Percentiles rank a stretch among this genome's conserved stretches.
Evolutionary conservation across 2,797 vertebrate species (phyloP).

Genomic region (Amazonetta brasiliensis): DNA sequence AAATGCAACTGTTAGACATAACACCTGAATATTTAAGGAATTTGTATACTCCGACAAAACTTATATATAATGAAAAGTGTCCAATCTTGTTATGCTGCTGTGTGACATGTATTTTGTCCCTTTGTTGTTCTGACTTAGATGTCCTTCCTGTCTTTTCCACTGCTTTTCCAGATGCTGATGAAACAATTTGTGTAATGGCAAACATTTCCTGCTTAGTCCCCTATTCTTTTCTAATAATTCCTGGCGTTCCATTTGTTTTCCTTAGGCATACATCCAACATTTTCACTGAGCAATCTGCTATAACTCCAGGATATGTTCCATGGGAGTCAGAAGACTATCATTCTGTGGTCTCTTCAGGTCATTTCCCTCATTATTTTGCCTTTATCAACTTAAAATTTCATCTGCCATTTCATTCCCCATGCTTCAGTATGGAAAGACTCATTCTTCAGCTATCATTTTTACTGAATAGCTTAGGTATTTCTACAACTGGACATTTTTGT

Average conservation of each 20-base stretch:
- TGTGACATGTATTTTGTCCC: background rate
- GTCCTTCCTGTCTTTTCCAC: background rate
- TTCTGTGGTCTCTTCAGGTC: background rate
- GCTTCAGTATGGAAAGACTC: background rate
- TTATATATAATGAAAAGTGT: background rate
- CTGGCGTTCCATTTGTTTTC: background rate
- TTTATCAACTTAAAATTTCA: background rate
- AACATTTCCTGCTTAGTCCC: background rate
- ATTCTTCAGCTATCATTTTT: background rate
- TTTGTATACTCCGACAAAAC: background rate
- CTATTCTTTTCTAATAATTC: slow-evolving; percentile 2
- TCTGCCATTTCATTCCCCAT: background rate
- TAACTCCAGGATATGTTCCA: background rate
- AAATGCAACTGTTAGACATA: background rate
- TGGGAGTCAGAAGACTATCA: background rate
- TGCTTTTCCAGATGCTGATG: background rate
- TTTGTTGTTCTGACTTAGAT: background rate
- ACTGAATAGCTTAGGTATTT: background rate
- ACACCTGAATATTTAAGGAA: background rate
- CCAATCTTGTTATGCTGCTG: background rate
- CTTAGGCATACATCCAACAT: background rate
- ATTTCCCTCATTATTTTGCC: background rate
- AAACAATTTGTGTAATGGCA: background rate
- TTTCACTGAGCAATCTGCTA: background rate
- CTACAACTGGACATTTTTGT: background rate